Evolutionary conservation across 2,888 invertebrate species (phyloP), one percentile per base, ranked within the genome.

Genomic region (Hymenopus coronatus): DNA sequence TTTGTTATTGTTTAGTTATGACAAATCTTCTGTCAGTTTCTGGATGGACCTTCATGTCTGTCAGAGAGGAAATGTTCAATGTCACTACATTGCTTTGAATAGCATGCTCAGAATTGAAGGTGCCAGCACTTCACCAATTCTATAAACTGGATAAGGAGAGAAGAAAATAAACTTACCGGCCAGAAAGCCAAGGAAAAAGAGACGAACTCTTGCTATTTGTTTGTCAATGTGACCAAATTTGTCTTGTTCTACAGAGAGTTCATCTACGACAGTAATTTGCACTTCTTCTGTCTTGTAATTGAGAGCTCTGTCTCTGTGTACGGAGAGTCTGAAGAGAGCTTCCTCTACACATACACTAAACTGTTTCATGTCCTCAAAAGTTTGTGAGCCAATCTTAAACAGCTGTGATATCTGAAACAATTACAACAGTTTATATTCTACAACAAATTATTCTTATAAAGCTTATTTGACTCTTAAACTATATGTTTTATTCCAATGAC

Each of bases 201-300:
- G 94, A 25, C 99, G 94, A 28, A 99, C 99, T 86, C 99, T 95
- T 0, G 99, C 99, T 91, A 98, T 98, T 94, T 99, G 99, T 92
- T 97, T 97, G 12, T 96, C 95, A 85, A 98, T 96, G 88, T 96
- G 95, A 88, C 98, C 98, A 92, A 97, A 96, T 25, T 96, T 95
- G 92, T 96, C 97, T 93, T 98, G 98, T 92, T 98, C 98, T 30
- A 98, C 98, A 93, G 96, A 97, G 84, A 98, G 94, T 94, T 98
- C 98, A 93, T 98, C 98, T n/a, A 98, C 98, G 0, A 97, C 97
- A 9, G 97, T 97, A 90, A 98, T 96, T 93, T 98, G 98, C 9
- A 99, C 98, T 94, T 99, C 99, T 92, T 99, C 98, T 95, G 98
- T 98, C 94, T 98, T 99, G 93, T 99, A 99, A 90, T 96, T 96